Conservation (phyloP, 2,888 invertebrate genomes). For the Oithona nana region DNA sequence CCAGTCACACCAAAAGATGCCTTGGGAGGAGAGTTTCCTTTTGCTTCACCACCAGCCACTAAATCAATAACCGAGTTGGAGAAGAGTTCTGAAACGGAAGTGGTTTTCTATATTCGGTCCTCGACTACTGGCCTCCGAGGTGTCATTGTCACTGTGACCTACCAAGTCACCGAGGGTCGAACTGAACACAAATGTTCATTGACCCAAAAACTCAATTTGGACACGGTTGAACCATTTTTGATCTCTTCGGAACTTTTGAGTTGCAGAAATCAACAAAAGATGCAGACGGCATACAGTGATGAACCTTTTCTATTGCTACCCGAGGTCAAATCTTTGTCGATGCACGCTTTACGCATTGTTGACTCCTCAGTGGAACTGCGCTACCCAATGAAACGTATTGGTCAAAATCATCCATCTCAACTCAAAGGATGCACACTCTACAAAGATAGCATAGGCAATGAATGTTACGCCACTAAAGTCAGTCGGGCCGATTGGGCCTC, state of each 20-base stretch:
- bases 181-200: not conserved
- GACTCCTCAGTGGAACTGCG: conserved; percentile 9
- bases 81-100: not conserved
- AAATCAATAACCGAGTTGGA: not conserved
- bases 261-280: not conserved
- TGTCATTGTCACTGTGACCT: not conserved
- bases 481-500: not conserved
- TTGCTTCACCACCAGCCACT: not conserved
- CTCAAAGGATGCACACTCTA: not conserved
- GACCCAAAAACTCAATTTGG: not conserved
- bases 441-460: not conserved
- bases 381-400: not conserved
- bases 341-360: not conserved
- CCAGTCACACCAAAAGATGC: not conserved
- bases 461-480: not conserved
- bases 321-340: not conserved
- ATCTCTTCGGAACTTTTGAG: not conserved
- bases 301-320: conserved; percentile 9
- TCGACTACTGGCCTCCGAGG: conserved; percentile 10
- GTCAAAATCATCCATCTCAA: not conserved
- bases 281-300: not conserved
- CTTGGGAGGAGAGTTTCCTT: not conserved
- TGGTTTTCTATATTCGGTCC: not conserved
- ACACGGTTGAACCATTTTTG: conserved; percentile 2
- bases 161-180: not conserved